A percentile compares a stretch with the other conserved stretches of the same genome.
These are phyloP conservation scores for Rhinoraja longicauda DNA, from an alignment of 2,797 vertebrate genomes.

Conservation along the genomic window DNA sequence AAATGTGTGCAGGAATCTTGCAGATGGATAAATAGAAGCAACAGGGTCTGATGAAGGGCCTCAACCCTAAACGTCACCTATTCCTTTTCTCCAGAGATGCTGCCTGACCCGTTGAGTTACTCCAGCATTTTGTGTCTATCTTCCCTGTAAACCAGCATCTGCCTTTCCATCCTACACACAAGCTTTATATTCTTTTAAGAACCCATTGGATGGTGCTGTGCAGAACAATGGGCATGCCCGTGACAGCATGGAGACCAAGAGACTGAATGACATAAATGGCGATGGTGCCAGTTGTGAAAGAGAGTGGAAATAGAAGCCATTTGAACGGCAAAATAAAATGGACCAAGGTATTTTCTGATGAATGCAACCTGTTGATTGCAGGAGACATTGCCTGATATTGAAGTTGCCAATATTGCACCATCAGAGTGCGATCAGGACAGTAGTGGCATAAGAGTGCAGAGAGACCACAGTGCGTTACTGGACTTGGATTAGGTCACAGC, in stretches of 20 bases:
- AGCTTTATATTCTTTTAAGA: not conserved
- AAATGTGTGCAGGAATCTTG: not conserved
- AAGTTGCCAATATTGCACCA: not conserved
- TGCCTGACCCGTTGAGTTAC: too few relatives aligned
- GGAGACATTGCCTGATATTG: not conserved
- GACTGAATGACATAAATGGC: too few relatives aligned
- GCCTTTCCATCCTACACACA: too few relatives aligned
- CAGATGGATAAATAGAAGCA: not conserved
- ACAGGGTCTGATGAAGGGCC: not conserved
- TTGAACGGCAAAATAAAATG: too few relatives aligned
- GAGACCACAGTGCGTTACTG: not conserved
- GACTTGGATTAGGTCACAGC: not conserved
- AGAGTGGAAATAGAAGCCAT: not conserved
- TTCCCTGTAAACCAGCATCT: too few relatives aligned
- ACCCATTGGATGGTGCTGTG: not conserved
- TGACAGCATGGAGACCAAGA: too few relatives aligned
- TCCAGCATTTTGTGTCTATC: too few relatives aligned
- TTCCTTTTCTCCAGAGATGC: too few relatives aligned
- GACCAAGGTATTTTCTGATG: not conserved
- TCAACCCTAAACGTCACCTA: too few relatives aligned
- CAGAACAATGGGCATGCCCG: too few relatives aligned
- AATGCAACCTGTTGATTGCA: not conserved
- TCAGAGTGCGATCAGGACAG: not conserved
- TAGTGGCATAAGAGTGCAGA: not conserved
- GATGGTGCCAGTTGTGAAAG: too few relatives aligned